These are phyloP conservation scores for Salpingus planirostris DNA, from an alignment of 2,888 invertebrate species.

Conservation along the genomic window DNA sequence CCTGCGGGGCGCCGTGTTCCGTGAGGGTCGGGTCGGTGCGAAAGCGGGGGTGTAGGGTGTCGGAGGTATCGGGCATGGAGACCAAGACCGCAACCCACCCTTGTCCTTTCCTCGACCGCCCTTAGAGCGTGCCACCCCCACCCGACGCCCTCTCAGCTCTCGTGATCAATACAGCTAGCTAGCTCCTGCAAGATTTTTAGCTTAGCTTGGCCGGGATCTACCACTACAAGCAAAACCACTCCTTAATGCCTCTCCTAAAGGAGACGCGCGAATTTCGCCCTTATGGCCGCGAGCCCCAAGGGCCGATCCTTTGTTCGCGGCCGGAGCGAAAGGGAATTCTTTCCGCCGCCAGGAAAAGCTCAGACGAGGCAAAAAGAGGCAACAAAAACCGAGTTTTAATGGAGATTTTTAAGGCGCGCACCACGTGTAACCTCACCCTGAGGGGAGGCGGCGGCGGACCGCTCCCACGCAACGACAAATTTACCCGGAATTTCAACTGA, in stretches of 20 bases:
- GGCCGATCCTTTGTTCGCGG: constrained; percentile 26
- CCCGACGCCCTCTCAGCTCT: constrained; percentile 26
- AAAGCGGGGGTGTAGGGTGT: constrained; percentile 29
- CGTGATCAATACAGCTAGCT: constrained; percentile 44
- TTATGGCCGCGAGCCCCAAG: constrained; percentile 21
- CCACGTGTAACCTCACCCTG: too few relatives aligned
- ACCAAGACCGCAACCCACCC: constrained; percentile 43
- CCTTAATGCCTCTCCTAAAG: constrained; percentile 38
- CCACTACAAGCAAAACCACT: constrained; percentile 37
- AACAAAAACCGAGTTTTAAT: too few relatives aligned
- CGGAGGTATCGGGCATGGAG: constrained; percentile 34
- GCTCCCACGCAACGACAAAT: too few relatives aligned
- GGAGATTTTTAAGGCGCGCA: too few relatives aligned
- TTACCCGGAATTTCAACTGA: too few relatives aligned
- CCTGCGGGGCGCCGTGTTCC: too few relatives aligned
- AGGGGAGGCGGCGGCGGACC: too few relatives aligned
- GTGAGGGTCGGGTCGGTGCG: constrained; percentile 29
- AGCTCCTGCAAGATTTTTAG: constrained; percentile 44
- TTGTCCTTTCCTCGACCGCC: constrained; percentile 41
- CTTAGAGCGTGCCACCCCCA: constrained; percentile 32
- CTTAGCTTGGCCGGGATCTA: constrained; percentile 42
- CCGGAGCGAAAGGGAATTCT: constrained; percentile 15
- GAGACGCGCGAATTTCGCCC: constrained; percentile 30
- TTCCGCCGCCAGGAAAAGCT: constrained; percentile 20
- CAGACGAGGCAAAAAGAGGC: constrained; percentile 10